These are phyloP conservation scores for Brachionus paranguensis DNA, from an alignment of 1,140 invertebrate species.

Conservation along the genomic window DNA sequence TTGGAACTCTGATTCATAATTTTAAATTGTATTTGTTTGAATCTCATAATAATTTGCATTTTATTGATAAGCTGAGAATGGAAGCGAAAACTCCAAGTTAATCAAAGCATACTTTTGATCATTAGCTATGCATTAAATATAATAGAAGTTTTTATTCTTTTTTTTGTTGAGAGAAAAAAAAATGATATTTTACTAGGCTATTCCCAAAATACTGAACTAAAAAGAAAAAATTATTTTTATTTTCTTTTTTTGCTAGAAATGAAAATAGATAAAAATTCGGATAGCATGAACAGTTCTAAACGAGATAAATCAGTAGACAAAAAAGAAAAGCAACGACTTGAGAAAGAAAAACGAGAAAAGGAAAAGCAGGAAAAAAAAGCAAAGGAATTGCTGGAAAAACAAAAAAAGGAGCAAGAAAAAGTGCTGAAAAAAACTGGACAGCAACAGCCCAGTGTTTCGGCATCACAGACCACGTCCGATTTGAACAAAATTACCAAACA, in stretches of 20 bases:
- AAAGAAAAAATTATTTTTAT: not conserved
- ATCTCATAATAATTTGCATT: not conserved
- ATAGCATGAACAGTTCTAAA: conserved; percentile 1
- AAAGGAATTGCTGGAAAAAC: not conserved
- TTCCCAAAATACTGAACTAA: not conserved
- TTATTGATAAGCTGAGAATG: not conserved
- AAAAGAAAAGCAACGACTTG: conserved; percentile 13
- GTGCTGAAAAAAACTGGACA: not conserved
- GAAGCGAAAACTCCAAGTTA: not conserved
- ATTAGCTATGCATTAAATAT: not conserved
- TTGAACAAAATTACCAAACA: not conserved
- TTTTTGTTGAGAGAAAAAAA: not conserved
- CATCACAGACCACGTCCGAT: not conserved
- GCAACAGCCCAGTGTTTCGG: not conserved
- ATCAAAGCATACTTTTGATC: not conserved
- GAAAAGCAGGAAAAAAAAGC: conserved; percentile 14
- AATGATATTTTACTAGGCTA: not conserved
- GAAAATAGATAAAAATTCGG: conserved; percentile 20
- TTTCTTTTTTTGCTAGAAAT: not conserved
- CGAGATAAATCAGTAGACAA: conserved; percentile 15
- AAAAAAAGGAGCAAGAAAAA: conserved; percentile 6
- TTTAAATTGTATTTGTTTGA: not conserved
- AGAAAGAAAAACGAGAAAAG: conserved; percentile 24
- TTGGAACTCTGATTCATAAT: not conserved
- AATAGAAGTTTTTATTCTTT: not conserved